A percentile compares a stretch with the other conserved stretches of the same genome.
These are phyloP conservation scores for Discoglossus pictus DNA, from an alignment of 2,797 vertebrate genomes.

Conservation along the genomic window DNA sequence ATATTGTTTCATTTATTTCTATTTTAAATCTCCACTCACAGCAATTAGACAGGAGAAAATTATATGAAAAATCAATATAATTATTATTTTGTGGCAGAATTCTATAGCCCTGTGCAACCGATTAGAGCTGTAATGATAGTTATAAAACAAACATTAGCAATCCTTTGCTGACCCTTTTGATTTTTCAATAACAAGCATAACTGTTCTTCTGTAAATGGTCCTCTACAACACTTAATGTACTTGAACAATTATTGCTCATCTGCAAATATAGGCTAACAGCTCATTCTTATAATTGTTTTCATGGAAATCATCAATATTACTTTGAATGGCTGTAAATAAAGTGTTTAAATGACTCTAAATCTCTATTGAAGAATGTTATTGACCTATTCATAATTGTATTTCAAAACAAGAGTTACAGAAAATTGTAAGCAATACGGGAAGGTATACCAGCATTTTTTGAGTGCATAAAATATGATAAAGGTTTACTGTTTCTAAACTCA, in stretches of 20 bases:
- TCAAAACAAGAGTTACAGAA: no score
- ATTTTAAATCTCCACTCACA: not conserved
- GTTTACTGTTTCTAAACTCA: no score
- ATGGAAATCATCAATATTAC: not conserved
- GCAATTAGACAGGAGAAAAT: not conserved
- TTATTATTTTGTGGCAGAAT: not conserved
- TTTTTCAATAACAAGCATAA: slow-evolving; percentile 4
- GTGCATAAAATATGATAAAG: no score
- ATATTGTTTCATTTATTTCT: slow-evolving; percentile 10
- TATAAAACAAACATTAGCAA: not conserved
- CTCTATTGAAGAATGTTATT: not conserved
- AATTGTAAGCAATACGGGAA: no score
- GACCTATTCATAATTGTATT: not conserved
- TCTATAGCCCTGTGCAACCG: not conserved
- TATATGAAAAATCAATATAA: not conserved
- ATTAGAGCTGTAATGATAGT: not conserved
- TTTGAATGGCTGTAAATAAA: not conserved
- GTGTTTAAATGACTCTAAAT: not conserved
- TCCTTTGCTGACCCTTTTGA: not conserved
- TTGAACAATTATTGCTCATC: not conserved
- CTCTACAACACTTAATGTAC: not conserved
- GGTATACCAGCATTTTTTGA: no score
- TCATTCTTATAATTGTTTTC: slow-evolving; percentile 9
- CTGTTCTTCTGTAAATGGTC: not conserved
- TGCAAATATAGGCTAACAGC: not conserved